Evolutionary conservation across 2,888 invertebrate genomes (phyloP), one percentile per base, ranked within the genome.

Genomic region (Timandra comae): DNA sequence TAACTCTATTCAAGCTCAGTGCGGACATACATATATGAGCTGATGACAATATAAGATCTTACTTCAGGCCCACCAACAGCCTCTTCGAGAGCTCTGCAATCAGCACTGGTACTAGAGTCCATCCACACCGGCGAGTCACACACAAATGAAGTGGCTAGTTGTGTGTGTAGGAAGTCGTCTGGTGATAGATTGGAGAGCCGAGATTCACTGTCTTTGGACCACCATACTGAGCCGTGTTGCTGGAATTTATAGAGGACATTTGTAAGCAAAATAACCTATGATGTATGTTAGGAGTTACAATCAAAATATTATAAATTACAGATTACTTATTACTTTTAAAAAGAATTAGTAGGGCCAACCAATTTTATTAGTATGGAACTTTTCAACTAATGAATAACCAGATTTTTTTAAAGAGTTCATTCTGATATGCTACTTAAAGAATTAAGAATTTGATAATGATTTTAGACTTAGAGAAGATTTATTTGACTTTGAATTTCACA

Each of bases 171-270:
- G 70, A 94, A 94, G 56, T 91, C 90, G 5, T 90, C 89, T 0
- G 94, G 84, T 31, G 94, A 88, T 12, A 98, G 79, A 27, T 77
- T 88, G 32, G 77, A 66, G 9, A 99, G 79, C 0, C 87, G 87
- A 7, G 87, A 56, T 33, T 90, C 88, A 0, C 94, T 91, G 7
- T 93, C 93, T 41, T 88, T 90, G 27, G 91, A 90, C 99, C 99
- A 99, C 84, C 95, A 99, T 0, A 99, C 93, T 25, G 97, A 97
- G 0, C 98, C 98, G 73, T 99, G 99, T 94, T 99, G 98, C 94
- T 98, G 69, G 25, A 50, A 52, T n/a, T n/a, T n/a, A n/a, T n/a
- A n/a, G n/a, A n/a, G n/a, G n/a, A n/a, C n/a, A n/a, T n/a, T n/a
- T n/a, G n/a, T n/a, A n/a, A n/a, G n/a, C n/a, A n/a, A n/a, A n/a